Percentiles rank a stretch among this genome's conserved stretches.
phyloP scores from a whole-genome alignment of 30 jellyfish, hydroid and myxozoan genomes.

The Mastigias papua region DNA sequence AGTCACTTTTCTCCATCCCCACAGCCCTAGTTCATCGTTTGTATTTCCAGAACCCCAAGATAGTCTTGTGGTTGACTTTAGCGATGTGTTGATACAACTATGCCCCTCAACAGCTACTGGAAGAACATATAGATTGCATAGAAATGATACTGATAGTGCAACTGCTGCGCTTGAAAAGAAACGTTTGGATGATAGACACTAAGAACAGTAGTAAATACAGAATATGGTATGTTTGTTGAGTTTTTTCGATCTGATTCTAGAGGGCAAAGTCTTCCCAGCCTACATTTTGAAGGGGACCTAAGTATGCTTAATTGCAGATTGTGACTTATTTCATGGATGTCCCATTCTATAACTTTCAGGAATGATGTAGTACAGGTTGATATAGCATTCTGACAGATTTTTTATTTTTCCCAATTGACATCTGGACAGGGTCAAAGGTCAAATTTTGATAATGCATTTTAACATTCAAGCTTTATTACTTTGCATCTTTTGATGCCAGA shows the following conservation, averaged over 20 bases:
- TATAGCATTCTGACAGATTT: not conserved
- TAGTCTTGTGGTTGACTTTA: not conserved
- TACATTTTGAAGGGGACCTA: conserved; percentile 6
- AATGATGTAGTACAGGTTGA: conserved; percentile 8
- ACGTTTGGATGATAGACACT: not conserved
- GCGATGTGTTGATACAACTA: conserved; percentile 7
- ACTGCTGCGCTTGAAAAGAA: not conserved
- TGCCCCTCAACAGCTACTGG: conserved; percentile 21
- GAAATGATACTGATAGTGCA: not conserved
- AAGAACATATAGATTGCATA: conserved; percentile 30
- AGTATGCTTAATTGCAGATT: not conserved
- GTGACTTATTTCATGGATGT: conserved; percentile 39
- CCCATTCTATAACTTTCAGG: conserved; percentile 30
- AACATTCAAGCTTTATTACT: not conserved
- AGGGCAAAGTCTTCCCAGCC: not conserved
- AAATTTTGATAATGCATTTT: not conserved
- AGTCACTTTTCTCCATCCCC: conserved; percentile 41
- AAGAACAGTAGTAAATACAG: not conserved
- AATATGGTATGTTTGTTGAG: not conserved
- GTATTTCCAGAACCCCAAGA: conserved; percentile 15
- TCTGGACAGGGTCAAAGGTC: conserved; percentile 47
- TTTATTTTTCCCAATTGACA: not conserved
- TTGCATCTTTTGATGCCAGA: conserved; percentile 9
- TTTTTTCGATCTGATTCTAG: not conserved
- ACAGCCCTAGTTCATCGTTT: conserved; percentile 31